Evolutionary conservation across 2,113 vertebrate genomes (phyloP), one percentile per base, ranked within the genome.

Genomic region (Setophaga kirtlandii): DNA sequence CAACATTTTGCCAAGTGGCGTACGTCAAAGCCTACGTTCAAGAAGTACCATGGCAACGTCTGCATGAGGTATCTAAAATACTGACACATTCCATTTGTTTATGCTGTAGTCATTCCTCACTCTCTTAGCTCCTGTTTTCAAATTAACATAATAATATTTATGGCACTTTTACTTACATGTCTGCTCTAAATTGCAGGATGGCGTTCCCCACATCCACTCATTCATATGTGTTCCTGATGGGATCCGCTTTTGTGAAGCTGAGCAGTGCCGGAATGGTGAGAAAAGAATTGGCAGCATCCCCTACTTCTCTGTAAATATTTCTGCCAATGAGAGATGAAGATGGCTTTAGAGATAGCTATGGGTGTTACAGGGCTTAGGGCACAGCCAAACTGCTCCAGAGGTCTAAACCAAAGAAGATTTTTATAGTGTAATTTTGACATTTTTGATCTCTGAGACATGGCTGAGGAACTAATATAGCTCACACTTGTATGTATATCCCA

Each of bases 1-100:
- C 98, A 65, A 97, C 98, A 12, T 99, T 98, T 96, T 98, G 97
- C 77, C 99, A 99, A 94, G 98, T 99, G 80, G 95, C 94, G 8
- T 97, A 97, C 60, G 98, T 97, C 94, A 98, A 97, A 91, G 95
- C 98, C 69, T 97, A 98, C 70, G 96, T 99, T 93, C 98, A 99
- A 83, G 98, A 99, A 97, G 98, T 97, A 50, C 99, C 98, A 14
- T 99, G 99, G 98, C 98, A 93, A 95, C 97, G 98, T 79, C 90
- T 99, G 62, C 97, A 99, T 24, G 98, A 99, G 98, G 99, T 99
- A 98, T 47, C 49, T 71, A 39, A 81, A 92, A 59, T 11, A 24
- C 80, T 25, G 47, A 82, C 64, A 50, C 27, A 53, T 77, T 71
- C 71, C 5, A 7, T 70, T 90, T 64, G 33, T 65, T 92, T 71